Conservation (phyloP, 2,797 vertebrate species). For the Lateolabrax maculatus region DNA sequence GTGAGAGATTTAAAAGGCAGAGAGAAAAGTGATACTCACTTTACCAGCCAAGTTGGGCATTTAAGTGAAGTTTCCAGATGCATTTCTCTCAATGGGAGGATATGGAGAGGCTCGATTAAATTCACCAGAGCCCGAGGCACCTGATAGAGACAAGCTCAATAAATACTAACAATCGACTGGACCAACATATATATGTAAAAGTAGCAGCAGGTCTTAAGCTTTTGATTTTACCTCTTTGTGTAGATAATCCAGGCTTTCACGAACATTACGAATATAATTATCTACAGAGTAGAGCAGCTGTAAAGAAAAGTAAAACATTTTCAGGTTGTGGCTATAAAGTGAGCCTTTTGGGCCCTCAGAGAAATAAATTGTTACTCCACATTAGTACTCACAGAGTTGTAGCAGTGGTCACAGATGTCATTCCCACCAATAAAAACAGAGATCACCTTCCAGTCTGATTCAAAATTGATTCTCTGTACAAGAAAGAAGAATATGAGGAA, state of each 20-base stretch:
- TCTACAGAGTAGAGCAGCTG: conserved; percentile 85
- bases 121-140: conserved; percentile 92
- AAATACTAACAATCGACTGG: neutral
- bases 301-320: conserved; percentile 27
- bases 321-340: neutral
- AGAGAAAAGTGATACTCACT: conserved; percentile 66
- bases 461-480: conserved; percentile 88
- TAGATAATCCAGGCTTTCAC: conserved; percentile 89
- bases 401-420: conserved; percentile 91
- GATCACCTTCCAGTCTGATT: conserved; percentile 93
- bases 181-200: neutral
- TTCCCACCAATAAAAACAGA: conserved; percentile 89
- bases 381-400: conserved; percentile 87
- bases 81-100: conserved; percentile 83
- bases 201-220: neutral
- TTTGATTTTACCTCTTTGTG: conserved; percentile 85
- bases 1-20: neutral
- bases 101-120: conserved; percentile 86
- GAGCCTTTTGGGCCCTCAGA: neutral
- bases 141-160: conserved; percentile 72
- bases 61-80: conserved; percentile 78
- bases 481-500: conserved; percentile 13
- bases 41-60: conserved; percentile 87
- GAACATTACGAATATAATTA: conserved; percentile 85
- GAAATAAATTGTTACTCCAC: neutral